These are phyloP conservation scores for Puffinus mauretanicus DNA, from an alignment of 2,113 vertebrate genomes.

Conservation along the genomic window DNA sequence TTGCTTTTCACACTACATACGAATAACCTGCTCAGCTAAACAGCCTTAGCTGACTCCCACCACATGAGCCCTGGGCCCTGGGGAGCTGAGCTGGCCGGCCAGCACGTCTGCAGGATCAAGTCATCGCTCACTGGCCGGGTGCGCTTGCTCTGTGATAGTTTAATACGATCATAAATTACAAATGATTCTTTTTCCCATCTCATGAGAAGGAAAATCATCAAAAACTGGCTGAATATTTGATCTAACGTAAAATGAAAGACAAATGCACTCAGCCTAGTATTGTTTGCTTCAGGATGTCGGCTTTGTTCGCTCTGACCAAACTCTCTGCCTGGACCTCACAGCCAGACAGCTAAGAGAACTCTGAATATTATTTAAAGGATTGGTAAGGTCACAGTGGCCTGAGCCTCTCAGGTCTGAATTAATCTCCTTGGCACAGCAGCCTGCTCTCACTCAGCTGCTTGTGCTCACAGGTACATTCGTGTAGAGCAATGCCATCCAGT, in stretches of 20 bases:
- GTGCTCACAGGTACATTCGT: background rate
- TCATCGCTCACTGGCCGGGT: fast-evolving
- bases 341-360: background rate
- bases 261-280: background rate
- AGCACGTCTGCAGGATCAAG: background rate
- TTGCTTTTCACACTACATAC: background rate
- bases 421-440: constrained; percentile 1
- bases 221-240: background rate
- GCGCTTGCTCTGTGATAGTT: fast-evolving
- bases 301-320: background rate
- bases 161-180: background rate
- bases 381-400: constrained; percentile 21
- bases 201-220: background rate
- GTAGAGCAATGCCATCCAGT: constrained; percentile 35
- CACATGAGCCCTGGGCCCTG: fast-evolving
- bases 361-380: constrained; percentile 9
- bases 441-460: background rate
- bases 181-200: background rate
- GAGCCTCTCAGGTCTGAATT: background rate
- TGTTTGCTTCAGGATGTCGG: background rate
- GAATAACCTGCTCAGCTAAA: background rate
- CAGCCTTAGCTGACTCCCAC: background rate
- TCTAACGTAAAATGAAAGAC: background rate
- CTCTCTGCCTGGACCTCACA: background rate
- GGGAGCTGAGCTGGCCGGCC: background rate